phyloP scores from a whole-genome alignment of 2,113 vertebrate species.

The Pseudorhombus dupliciocellatus region DNA sequence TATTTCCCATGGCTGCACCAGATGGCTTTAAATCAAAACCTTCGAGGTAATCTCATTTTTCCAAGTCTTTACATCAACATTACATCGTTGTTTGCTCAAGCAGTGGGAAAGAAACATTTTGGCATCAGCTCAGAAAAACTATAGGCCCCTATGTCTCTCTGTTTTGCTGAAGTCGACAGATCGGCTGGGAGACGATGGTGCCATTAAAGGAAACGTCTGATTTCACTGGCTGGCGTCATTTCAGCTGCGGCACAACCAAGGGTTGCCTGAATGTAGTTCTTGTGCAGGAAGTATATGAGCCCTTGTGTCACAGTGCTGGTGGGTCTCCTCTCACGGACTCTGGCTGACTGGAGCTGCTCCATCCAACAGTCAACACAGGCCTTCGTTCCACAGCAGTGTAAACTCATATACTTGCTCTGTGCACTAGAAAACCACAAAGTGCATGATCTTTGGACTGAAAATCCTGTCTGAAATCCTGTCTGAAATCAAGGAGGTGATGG shows the following conservation, averaged over 20 bases:
- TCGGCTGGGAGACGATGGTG: not conserved
- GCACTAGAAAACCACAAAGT: constrained; percentile 6
- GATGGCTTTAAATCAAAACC: constrained; percentile 18
- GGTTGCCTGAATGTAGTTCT: constrained; percentile 27
- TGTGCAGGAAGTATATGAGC: constrained; percentile 39
- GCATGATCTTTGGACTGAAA: not conserved
- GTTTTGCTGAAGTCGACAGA: not conserved
- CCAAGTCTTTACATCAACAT: not conserved
- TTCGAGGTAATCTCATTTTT: constrained; percentile 9
- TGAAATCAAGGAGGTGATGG: too few species aligned
- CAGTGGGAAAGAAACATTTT: not conserved
- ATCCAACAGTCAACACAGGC: constrained; percentile 50
- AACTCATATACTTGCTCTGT: constrained; percentile 33
- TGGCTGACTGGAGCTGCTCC: constrained; percentile 38
- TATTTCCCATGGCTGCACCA: constrained; percentile 40
- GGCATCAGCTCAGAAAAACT: not conserved
- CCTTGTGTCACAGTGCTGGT: constrained; percentile 44
- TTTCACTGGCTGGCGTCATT: constrained; percentile 33
- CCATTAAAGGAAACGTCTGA: constrained; percentile 50
- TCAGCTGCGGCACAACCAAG: constrained; percentile 28
- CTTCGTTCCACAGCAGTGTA: constrained; percentile 41
- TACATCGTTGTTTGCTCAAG: constrained; percentile 11
- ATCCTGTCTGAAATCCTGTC: too few species aligned
- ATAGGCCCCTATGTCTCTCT: not conserved
- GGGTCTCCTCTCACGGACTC: constrained; percentile 44